Conservation (phyloP, 2,113 vertebrate genomes). For the Geothlypis trichas region DNA sequence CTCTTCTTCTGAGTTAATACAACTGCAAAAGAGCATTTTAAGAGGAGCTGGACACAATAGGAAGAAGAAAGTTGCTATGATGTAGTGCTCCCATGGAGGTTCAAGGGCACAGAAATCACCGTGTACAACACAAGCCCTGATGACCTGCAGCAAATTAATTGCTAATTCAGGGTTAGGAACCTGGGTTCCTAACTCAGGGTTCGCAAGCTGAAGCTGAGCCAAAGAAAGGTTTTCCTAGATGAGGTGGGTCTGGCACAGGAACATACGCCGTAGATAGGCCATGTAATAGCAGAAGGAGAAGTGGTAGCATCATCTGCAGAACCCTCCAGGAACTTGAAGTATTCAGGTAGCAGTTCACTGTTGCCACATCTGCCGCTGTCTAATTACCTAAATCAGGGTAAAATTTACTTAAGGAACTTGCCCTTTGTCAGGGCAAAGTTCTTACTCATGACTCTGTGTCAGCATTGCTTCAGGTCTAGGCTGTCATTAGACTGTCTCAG, state of each 20-base stretch:
- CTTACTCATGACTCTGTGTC: neutral
- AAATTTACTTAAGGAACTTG: neutral
- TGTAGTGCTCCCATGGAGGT: fast-evolving
- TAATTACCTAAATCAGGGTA: neutral
- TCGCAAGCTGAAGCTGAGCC: neutral
- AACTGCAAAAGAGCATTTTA: neutral
- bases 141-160: neutral
- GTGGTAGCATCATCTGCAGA: neutral
- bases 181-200: neutral
- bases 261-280: neutral
- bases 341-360: neutral
- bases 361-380: neutral
- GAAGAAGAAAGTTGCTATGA: neutral
- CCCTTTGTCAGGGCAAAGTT: neutral
- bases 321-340: neutral
- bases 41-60: neutral
- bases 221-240: neutral
- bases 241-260: neutral
- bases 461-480: neutral
- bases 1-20: neutral
- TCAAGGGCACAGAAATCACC: neutral
- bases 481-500: neutral
- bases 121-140: neutral
- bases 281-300: neutral
- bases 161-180: neutral